These are phyloP conservation scores for Drosophila asahinai DNA, from an alignment of 1,140 invertebrate species.

Conservation along the genomic window DNA sequence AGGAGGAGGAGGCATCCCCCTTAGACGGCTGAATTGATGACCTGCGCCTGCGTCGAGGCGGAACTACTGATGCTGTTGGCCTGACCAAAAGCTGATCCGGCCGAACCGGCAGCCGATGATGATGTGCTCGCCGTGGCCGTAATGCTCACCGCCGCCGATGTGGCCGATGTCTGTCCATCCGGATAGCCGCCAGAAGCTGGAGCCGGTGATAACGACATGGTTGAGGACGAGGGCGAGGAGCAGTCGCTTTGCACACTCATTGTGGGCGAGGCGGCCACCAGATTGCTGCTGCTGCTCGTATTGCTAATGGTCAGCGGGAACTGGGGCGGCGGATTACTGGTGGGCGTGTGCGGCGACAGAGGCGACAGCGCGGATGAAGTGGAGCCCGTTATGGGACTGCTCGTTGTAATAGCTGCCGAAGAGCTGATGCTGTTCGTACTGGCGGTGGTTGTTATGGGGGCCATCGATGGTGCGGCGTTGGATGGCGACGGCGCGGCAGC, in stretches of 20 bases:
- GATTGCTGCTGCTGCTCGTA: constrained; percentile 69
- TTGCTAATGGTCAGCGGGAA: constrained; percentile 73
- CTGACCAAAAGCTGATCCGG: constrained; percentile 67
- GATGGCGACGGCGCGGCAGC: constrained; percentile 28
- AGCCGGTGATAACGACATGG: constrained; percentile 78
- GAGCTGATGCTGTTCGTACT: constrained; percentile 31
- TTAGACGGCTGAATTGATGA: constrained; percentile 82
- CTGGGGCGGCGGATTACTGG: constrained; percentile 70
- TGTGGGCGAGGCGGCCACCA: constrained; percentile 77
- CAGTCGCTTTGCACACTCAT: constrained; percentile 82
- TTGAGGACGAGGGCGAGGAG: constrained; percentile 79
- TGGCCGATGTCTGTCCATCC: constrained; percentile 65
- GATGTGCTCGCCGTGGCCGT: constrained; percentile 75
- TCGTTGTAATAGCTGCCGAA: constrained; percentile 46
- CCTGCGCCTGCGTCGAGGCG: constrained; percentile 54
- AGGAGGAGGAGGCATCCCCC: neutral
- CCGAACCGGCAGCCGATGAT: constrained; percentile 24
- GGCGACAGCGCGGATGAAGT: constrained; percentile 62
- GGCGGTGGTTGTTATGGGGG: constrained; percentile 29
- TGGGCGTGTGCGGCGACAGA: constrained; percentile 78
- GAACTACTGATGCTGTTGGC: constrained; percentile 63
- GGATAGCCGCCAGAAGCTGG: constrained; percentile 73
- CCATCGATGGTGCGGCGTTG: constrained; percentile 24
- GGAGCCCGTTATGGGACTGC: constrained; percentile 47
- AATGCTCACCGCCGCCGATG: constrained; percentile 71